Base-by-base conservation (phyloP, 2,888 invertebrate species). In the Sylvicola fuscatus region DNA sequence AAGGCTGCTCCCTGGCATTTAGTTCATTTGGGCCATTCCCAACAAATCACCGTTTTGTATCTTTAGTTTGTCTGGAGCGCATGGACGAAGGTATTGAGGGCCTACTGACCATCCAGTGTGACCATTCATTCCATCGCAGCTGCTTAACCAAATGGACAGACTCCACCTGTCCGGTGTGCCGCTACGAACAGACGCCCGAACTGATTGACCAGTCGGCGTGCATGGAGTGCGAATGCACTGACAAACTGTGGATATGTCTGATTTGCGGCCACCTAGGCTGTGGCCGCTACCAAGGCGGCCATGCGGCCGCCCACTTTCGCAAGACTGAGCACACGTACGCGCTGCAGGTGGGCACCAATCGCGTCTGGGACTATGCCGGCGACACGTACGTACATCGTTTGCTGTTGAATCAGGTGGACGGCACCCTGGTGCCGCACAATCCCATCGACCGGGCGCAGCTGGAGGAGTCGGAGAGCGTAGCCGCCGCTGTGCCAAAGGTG, bases 291-390 rank as follows among this genome's bases (percentile, higher is more conserved):
- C 71, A 76, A 38, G 60, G 70, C 27, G 93, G 92, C 0, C 98
- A 98, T 60, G 97, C 98, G 1, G 89, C 87, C 32, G 82, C 86
- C 40, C 98, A 99, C 56, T 98, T 87, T 60, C 66, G 82, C 37
- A 82, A 84, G 38, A 93, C 98, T 0, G 86, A 90, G 45, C 98
- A 99, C 58, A 93, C 93, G 13, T 99, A 92, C 51, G 89, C 95
- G 4, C 71, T 99, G 66, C 93, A 98, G 54, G 61, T 97, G 38
- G 95, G 93, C 2, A 90, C 87, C 31, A 90, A 93, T 51, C 67
- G 92, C 35, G 98, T 99, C 0, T 99, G 98, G 98, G 98, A 99
- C 53, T 99, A 99, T 55, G 93, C 93, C 35, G 95, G 95, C 45
- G 80, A 82, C 53, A 79, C 81, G 53, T 86, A 82, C 53, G 84